Evolutionary conservation across 1,140 invertebrate species (phyloP), one percentile per base, ranked within the genome.

Genomic region (Drosophila lacteicornis): DNA sequence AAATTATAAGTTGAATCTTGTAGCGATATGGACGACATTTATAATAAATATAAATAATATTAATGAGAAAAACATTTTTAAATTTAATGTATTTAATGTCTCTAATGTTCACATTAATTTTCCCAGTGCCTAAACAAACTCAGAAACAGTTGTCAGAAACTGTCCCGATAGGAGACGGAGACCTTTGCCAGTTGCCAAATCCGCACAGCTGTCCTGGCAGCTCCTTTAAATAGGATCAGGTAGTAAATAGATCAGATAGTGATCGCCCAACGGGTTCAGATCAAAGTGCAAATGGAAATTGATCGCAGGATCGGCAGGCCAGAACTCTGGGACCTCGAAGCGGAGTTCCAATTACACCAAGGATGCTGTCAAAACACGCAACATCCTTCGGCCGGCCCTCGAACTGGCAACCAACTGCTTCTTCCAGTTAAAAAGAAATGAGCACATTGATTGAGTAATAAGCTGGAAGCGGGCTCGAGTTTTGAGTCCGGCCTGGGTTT

Each of bases 391-490:
- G n/a, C 15, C 30, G 43, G 19, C 19, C 51, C 27, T n/a, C 49
- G 22, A 8, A 25, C 19, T 22, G 19, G 1, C 19, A 22, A 49
- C 43, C 50, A 49, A 78, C 55, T 63, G 61, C 63, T 80, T 77
- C 84, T 87, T 87, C 84, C 78, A 82, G 73, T 59, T 87, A 87
- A 87, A 73, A 86, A 73, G 59, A 83, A 83, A 79, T 71, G 71
- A 83, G 80, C 80, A 58, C 60, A 61, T 71, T 88, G 84, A 87
- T 87, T 88, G 82, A 88, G 84, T 87, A 87, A 87, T 88, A 80
- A 79, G 67, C 63, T 59, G 49, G 77, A 77, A 82, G 57, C 11
- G 61, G 55, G 38, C 30, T 56, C 22, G 3, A 50, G 65, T 76
- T 22, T 22, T 22, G 19, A 27, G 66, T 76, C 13, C 12, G 36